Percentiles rank a stretch among this genome's conserved stretches.
These are phyloP conservation scores for Dermochelys coriacea DNA, from an alignment of 2,797 vertebrate species.

Conservation along the genomic window DNA sequence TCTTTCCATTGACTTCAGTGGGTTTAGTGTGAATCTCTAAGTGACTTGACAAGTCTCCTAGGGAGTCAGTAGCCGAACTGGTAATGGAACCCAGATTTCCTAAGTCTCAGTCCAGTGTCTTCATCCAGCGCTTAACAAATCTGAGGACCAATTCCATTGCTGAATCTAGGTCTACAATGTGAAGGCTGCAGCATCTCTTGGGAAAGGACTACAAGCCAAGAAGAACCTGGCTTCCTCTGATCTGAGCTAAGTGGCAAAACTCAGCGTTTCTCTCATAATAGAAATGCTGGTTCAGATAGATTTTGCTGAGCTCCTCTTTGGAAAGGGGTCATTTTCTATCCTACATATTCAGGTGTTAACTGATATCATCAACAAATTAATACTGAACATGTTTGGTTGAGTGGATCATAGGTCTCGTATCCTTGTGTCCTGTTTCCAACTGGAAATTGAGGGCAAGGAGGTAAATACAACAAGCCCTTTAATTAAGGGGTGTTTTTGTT, in stretches of 20 bases:
- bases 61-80: too few relatives aligned
- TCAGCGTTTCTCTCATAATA: constrained; percentile 41
- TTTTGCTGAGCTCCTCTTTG: constrained; percentile 62
- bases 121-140: background rate
- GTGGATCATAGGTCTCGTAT: constrained; percentile 25
- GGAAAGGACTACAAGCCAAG: background rate
- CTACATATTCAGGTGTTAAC: constrained; percentile 68
- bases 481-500: background rate
- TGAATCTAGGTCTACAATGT: too few relatives aligned
- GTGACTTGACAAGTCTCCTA: too few relatives aligned
- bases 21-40: too few relatives aligned
- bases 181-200: background rate
- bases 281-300: constrained; percentile 45
- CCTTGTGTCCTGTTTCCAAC: constrained; percentile 14
- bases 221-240: constrained; percentile 14
- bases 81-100: too few relatives aligned
- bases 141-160: too few relatives aligned
- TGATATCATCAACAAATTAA: constrained; percentile 60
- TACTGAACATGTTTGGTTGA: constrained; percentile 37
- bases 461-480: background rate
- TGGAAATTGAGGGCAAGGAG: background rate
- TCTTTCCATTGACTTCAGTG: too few relatives aligned
- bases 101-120: too few relatives aligned
- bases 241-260: background rate
- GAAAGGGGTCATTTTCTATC: constrained; percentile 47